Percentiles rank a stretch among this genome's conserved stretches.
These are phyloP conservation scores for Propithecus perrieri DNA, from an alignment of 2,797 vertebrate species.

Conservation along the genomic window DNA sequence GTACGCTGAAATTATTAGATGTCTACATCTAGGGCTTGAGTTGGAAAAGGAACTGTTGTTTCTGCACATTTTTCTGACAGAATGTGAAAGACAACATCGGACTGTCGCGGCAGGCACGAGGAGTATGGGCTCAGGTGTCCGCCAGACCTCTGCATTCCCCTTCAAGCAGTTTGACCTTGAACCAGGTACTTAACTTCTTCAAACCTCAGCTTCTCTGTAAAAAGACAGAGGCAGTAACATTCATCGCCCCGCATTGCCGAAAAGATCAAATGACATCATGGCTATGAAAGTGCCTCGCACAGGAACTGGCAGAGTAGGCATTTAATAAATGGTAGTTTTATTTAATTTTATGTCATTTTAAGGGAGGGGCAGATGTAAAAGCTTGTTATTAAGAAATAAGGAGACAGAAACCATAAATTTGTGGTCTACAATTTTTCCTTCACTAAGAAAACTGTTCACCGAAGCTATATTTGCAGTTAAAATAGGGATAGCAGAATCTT, in stretches of 20 bases:
- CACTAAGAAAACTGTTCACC: slow-evolving; percentile 45
- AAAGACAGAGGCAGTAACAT: background rate
- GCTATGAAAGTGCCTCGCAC: slow-evolving; percentile 19
- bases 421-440: slow-evolving; percentile 59
- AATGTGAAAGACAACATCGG: background rate
- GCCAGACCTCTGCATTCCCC: background rate
- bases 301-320: background rate
- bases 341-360: slow-evolving; percentile 73
- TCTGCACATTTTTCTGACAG: background rate
- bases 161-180: background rate
- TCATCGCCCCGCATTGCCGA: background rate
- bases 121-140: background rate
- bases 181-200: background rate
- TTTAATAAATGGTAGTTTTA: slow-evolving; percentile 58
- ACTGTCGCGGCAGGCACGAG: background rate
- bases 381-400: slow-evolving; percentile 68
- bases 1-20: background rate
- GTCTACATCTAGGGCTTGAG: background rate
- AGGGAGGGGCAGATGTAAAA: slow-evolving; percentile 34
- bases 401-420: slow-evolving; percentile 63
- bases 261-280: slow-evolving; percentile 45
- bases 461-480: slow-evolving; percentile 44
- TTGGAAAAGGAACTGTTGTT: background rate
- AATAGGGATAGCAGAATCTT: background rate
- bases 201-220: background rate